A percentile compares a stretch with the other conserved stretches of the same genome.
These are phyloP conservation scores for Caenorhabditis tropicalis DNA, from an alignment of 1,140 invertebrate species.

Conservation along the genomic window DNA sequence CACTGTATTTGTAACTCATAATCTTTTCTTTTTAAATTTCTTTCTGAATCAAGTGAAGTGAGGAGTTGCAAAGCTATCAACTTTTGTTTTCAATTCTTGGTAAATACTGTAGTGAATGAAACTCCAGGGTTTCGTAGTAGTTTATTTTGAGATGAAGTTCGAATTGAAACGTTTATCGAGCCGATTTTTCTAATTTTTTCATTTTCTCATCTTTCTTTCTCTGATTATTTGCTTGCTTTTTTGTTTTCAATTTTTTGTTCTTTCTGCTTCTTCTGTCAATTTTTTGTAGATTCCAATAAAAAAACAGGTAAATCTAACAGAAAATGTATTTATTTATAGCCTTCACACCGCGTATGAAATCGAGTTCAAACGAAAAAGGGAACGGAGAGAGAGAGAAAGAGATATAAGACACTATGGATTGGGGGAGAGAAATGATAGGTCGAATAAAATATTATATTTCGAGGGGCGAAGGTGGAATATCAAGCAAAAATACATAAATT, in stretches of 20 bases:
- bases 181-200: too few species aligned
- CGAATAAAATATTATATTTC: constrained; percentile 31
- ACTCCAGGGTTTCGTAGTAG: too few species aligned
- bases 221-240: background rate
- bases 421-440: background rate
- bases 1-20: too few species aligned
- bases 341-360: constrained; percentile 44
- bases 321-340: constrained; percentile 36
- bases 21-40: too few species aligned
- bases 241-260: background rate
- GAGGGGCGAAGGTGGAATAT: background rate
- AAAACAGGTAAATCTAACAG: constrained; percentile 6
- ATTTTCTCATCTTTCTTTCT: background rate
- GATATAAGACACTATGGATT: constrained; percentile 23
- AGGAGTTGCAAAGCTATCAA: too few species aligned
- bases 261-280: background rate
- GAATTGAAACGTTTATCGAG: too few species aligned
- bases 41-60: too few species aligned
- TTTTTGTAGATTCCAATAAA: background rate
- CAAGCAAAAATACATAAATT: constrained; percentile 39
- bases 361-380: constrained; percentile 35
- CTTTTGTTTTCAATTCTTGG: too few species aligned
- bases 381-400: background rate
- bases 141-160: too few species aligned
- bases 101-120: too few species aligned